Conservation (phyloP, 2,797 vertebrate genomes). For the Sebastes itinus region DNA sequence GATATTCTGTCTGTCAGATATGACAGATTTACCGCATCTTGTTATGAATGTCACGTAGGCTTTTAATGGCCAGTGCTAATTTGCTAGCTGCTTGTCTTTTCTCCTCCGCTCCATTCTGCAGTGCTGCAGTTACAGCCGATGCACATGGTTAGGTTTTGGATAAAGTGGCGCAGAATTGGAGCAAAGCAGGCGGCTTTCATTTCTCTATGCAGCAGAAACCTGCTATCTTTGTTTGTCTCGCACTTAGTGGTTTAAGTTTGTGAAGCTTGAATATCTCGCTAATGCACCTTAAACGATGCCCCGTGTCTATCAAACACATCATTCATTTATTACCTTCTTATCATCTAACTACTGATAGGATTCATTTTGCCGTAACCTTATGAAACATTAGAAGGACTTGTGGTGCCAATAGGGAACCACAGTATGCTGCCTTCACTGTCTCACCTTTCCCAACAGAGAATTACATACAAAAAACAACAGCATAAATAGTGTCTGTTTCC, state of each 20-base stretch:
- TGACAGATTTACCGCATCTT: conserved; percentile 37
- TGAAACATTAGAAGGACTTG: conserved; percentile 52
- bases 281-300: not conserved
- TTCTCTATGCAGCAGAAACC: not conserved
- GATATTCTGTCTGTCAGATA: conserved; percentile 33
- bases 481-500: conserved; percentile 36
- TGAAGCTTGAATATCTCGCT: not conserved
- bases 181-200: not conserved
- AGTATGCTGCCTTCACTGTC: conserved; percentile 49
- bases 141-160: conserved; percentile 4
- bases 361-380: conserved; percentile 33
- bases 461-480: conserved; percentile 10
- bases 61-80: conserved; percentile 43
- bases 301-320: not conserved
- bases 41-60: conserved; percentile 30
- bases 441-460: conserved; percentile 42
- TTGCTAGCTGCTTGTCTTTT: not conserved
- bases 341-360: conserved; percentile 13
- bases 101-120: not conserved
- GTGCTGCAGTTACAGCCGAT: not conserved
- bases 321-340: not conserved
- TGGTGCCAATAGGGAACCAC: conserved; percentile 50
- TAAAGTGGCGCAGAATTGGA: not conserved
- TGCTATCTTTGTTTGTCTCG: not conserved
- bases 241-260: not conserved